phyloP scores from a whole-genome alignment of 2,888 invertebrate genomes.

The Achlya flavicornis region DNA sequence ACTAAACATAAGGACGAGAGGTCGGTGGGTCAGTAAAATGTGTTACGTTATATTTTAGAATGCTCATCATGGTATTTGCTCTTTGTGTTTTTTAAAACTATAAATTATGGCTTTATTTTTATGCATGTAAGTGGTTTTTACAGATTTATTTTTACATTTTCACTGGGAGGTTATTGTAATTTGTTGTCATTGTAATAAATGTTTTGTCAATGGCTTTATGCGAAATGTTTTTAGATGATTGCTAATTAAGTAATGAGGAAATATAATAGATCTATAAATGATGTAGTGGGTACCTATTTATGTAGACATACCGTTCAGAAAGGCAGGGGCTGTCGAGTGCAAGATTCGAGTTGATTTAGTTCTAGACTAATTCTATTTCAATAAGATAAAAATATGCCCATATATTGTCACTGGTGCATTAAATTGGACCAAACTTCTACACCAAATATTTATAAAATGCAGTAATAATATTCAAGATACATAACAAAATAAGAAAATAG shows the following conservation, averaged over 20 bases:
- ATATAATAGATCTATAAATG: neutral
- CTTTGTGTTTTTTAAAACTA: slow-evolving; percentile 56
- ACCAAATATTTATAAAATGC: no score
- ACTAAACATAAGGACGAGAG: no score
- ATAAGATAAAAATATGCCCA: no score
- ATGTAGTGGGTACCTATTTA: no score
- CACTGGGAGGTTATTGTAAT: neutral
- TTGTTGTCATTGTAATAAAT: neutral
- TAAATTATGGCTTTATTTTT: slow-evolving; percentile 58
- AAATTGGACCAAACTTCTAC: no score
- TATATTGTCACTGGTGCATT: no score
- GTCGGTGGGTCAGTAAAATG: slow-evolving; percentile 62
- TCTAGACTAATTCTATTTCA: no score
- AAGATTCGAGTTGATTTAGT: no score
- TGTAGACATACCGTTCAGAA: no score
- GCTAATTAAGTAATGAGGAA: neutral
- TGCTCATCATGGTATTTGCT: slow-evolving; percentile 76
- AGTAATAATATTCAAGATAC: no score
- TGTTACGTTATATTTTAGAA: slow-evolving; percentile 57
- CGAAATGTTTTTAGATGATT: neutral
- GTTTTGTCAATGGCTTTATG: neutral
- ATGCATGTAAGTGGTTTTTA: slow-evolving; percentile 47
- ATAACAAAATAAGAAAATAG: no score
- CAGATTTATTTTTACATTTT: neutral
- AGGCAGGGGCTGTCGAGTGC: no score